Percentiles rank a stretch among this genome's conserved stretches.
Evolutionary conservation across 2,888 invertebrate species (phyloP).

Genomic region (Tetanocera ferruginea): DNA sequence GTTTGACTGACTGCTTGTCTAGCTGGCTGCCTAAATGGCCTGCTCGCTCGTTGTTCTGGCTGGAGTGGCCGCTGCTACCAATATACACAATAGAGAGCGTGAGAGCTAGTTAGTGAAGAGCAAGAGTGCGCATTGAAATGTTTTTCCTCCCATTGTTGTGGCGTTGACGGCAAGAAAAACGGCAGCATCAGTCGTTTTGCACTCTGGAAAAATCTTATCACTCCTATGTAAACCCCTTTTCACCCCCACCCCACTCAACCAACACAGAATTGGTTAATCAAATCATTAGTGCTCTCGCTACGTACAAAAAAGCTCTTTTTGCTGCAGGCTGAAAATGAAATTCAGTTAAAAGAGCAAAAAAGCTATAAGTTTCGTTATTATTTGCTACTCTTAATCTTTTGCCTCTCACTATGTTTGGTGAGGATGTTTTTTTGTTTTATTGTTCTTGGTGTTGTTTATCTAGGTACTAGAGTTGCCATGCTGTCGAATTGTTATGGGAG

Average conservation of each 20-base stretch:
- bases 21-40: conserved; percentile 28
- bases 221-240: no score
- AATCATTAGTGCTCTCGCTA: no score
- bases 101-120: background rate
- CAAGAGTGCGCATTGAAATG: background rate
- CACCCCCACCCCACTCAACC: no score
- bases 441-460: background rate
- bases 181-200: background rate
- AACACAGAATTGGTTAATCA: no score
- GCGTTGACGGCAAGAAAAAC: background rate
- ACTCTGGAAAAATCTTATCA: background rate
- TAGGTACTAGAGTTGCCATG: background rate
- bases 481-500: no score
- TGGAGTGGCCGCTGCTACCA: conserved; percentile 31
- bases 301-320: no score
- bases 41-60: conserved; percentile 8
- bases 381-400: background rate
- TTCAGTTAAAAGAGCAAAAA: background rate
- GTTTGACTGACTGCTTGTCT: conserved; percentile 40
- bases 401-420: background rate
- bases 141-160: background rate
- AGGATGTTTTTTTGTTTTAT: background rate
- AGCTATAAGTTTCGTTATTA: background rate
- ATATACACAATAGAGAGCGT: background rate
- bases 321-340: no score